Conservation (phyloP, 2,888 invertebrate genomes). For the Nemapogon koenigi region DNA sequence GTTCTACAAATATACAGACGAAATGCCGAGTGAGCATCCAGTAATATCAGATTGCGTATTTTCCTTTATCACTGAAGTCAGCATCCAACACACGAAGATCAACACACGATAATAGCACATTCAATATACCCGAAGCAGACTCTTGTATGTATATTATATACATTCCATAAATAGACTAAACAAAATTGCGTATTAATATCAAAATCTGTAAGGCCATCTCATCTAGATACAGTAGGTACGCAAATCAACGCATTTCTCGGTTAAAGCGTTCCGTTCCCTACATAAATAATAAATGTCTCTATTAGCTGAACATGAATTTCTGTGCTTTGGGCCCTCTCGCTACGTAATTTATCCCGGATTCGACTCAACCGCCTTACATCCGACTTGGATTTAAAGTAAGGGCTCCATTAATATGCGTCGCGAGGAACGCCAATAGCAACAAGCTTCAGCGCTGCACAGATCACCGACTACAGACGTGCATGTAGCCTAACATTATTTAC, state of each 20-base stretch:
- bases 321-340: slow-evolving; percentile 2
- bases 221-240: background rate
- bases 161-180: no score
- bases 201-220: background rate
- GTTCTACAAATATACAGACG: no score
- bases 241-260: background rate
- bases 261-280: no score
- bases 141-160: no score
- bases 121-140: no score
- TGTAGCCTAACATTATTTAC: background rate
- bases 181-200: no score
- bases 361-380: slow-evolving; percentile 41
- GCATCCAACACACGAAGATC: no score
- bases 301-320: no score
- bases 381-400: slow-evolving; percentile 42
- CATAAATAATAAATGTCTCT: slow-evolving; percentile 8
- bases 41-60: no score
- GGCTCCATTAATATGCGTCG: slow-evolving; percentile 46
- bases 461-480: background rate
- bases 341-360: slow-evolving; percentile 39
- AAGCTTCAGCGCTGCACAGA: slow-evolving; percentile 21
- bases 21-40: no score
- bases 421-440: slow-evolving; percentile 36
- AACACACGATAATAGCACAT: no score
- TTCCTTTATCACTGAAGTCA: no score